Evolutionary conservation across 1,140 invertebrate genomes (phyloP).

Genomic region (Drosophila yakuba): DNA sequence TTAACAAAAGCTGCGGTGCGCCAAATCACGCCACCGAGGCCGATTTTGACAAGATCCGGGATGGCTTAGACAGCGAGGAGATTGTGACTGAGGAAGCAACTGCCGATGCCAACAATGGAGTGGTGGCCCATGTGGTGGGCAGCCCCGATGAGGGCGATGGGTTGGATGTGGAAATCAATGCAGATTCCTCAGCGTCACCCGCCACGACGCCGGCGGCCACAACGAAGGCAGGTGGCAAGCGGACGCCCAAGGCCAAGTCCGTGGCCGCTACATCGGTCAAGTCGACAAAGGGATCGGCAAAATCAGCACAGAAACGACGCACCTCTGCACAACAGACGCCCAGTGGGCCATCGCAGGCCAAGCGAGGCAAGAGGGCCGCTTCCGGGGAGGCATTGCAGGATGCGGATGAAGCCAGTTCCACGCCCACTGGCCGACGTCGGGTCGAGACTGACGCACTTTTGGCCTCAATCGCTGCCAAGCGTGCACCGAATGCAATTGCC

Average conservation of each 20-base stretch:
- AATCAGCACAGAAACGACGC: conserved; percentile 75
- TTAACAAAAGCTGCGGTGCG: conserved; percentile 66
- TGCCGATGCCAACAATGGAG: conserved; percentile 59
- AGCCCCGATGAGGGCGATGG: conserved; percentile 66
- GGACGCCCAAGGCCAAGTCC: conserved; percentile 77
- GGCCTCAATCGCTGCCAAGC: conserved; percentile 57
- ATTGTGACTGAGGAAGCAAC: conserved; percentile 75
- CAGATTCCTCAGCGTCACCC: conserved; percentile 29
- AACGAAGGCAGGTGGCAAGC: conserved; percentile 56
- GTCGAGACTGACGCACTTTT: conserved; percentile 59
- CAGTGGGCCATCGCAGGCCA: conserved; percentile 37
- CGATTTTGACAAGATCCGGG: conserved; percentile 89
- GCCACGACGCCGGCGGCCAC: conserved; percentile 53
- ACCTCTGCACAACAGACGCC: conserved; percentile 64
- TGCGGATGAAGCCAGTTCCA: conserved; percentile 47
- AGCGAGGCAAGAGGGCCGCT: conserved; percentile 48
- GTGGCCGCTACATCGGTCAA: conserved; percentile 56
- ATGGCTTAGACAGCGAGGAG: conserved; percentile 85
- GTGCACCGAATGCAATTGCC: conserved; percentile 75
- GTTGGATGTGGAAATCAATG: conserved; percentile 46
- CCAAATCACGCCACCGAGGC: conserved; percentile 85
- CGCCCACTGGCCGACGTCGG: conserved; percentile 48
- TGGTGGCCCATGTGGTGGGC: conserved; percentile 69
- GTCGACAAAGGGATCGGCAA: conserved; percentile 55
- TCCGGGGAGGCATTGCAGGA: conserved; percentile 43